A percentile compares a stretch with the other conserved stretches of the same genome.
phyloP scores from a whole-genome alignment of 2,888 invertebrate genomes.

The Cylindroiulus punctatus region DNA sequence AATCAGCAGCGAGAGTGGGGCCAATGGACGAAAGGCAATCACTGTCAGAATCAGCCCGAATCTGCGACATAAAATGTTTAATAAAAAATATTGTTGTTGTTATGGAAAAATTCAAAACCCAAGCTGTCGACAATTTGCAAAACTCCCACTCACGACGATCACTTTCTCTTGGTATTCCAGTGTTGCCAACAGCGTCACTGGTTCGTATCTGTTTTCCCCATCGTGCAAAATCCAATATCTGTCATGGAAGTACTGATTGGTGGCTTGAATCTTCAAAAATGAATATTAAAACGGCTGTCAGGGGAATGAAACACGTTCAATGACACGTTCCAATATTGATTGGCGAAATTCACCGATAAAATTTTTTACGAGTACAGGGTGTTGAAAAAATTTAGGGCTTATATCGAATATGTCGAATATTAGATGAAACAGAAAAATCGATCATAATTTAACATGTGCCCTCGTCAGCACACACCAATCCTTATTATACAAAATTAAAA shows the following conservation, averaged over 20 bases:
- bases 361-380: not conserved
- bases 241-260: slow-evolving; percentile 50
- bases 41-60: not conserved
- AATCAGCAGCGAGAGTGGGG: not conserved
- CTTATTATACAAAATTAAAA: too few species aligned
- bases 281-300: slow-evolving; percentile 43
- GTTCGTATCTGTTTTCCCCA: not conserved
- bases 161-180: slow-evolving; percentile 50
- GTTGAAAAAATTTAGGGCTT: too few species aligned
- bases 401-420: too few species aligned
- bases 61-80: not conserved
- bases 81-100: slow-evolving; percentile 3
- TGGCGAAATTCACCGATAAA: not conserved
- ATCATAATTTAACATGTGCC: too few species aligned
- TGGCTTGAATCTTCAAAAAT: slow-evolving; percentile 49
- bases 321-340: not conserved
- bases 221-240: slow-evolving; percentile 52
- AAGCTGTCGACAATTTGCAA: not conserved
- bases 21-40: slow-evolving; percentile 8
- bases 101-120: not conserved
- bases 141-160: not conserved
- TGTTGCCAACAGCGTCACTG: slow-evolving; percentile 43
- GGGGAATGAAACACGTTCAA: slow-evolving; percentile 41
- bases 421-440: too few species aligned
- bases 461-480: too few species aligned